A percentile compares a stretch with the other conserved stretches of the same genome.
These are phyloP conservation scores for Ptychadena robeensis DNA, from an alignment of 2,797 vertebrate species.

Conservation along the genomic window DNA sequence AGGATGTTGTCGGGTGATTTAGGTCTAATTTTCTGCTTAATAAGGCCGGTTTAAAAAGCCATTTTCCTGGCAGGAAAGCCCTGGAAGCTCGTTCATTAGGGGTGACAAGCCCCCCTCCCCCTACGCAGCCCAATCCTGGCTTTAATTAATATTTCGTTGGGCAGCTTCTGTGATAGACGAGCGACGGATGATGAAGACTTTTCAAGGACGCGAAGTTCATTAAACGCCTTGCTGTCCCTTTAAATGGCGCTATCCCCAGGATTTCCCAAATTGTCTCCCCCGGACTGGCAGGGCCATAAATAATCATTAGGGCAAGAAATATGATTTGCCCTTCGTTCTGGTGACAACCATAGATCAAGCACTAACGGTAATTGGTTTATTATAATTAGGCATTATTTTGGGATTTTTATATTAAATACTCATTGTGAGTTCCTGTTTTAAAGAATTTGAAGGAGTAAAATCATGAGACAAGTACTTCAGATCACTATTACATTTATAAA, in stretches of 20 bases:
- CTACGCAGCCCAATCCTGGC: constrained; percentile 85
- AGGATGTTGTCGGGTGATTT: constrained; percentile 93
- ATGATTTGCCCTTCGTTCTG: background rate
- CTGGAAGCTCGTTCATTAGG: constrained; percentile 92
- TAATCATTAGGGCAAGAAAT: constrained; percentile 5
- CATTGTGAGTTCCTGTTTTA: no score
- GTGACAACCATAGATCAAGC: background rate
- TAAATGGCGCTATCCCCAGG: constrained; percentile 7
- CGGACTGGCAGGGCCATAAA: background rate
- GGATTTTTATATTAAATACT: no score
- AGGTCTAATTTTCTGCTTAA: constrained; percentile 95
- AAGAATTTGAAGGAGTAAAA: no score
- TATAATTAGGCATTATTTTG: no score
- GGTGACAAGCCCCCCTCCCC: constrained; percentile 83
- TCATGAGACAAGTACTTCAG: no score
- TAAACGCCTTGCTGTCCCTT: constrained; percentile 77
- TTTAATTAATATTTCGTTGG: constrained; percentile 88
- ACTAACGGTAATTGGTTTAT: no score
- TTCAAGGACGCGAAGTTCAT: constrained; percentile 92
- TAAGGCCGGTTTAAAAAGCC: constrained; percentile 92
- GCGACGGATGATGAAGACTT: constrained; percentile 88
- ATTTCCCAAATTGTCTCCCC: background rate
- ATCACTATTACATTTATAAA: no score
- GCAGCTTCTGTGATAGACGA: constrained; percentile 86
- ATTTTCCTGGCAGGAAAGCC: constrained; percentile 88